These are phyloP conservation scores for Telenomus remus DNA, from an alignment of 1,140 invertebrate genomes.

Conservation along the genomic window DNA sequence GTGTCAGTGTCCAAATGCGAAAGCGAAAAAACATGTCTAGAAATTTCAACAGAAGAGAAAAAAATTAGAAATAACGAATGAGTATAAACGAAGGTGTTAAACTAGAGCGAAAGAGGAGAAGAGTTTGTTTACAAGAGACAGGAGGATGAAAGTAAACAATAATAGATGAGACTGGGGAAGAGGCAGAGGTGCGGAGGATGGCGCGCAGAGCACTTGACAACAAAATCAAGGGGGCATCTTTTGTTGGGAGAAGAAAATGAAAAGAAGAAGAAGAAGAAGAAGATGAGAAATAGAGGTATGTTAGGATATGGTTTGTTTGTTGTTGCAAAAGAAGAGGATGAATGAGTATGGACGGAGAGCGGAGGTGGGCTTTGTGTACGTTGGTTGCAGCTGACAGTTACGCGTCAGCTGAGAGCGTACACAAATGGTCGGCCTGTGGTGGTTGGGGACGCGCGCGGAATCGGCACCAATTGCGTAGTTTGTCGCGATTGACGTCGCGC, in stretches of 20 bases:
- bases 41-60: too few species aligned
- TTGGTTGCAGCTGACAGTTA: conserved; percentile 50
- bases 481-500: background rate
- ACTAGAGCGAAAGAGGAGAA: too few species aligned
- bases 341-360: background rate
- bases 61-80: too few species aligned
- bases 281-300: too few species aligned
- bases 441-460: conserved; percentile 3
- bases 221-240: background rate
- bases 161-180: too few species aligned
- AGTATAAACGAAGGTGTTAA: too few species aligned
- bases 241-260: background rate
- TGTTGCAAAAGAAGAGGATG: conserved; percentile 3
- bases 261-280: too few species aligned
- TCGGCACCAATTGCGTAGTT: background rate
- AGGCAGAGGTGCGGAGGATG: too few species aligned
- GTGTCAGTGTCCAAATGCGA: too few species aligned
- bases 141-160: too few species aligned
- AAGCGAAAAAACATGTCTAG: too few species aligned
- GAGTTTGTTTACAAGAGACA: too few species aligned
- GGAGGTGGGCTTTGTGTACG: conserved; percentile 42
- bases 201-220: conserved; percentile 11
- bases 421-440: conserved; percentile 60
- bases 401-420: conserved; percentile 71
- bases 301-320: background rate